Percentiles rank a stretch among this genome's conserved stretches.
These are phyloP conservation scores for Trichonephila clavipes DNA, from an alignment of 1,140 invertebrate genomes.

Conservation along the genomic window DNA sequence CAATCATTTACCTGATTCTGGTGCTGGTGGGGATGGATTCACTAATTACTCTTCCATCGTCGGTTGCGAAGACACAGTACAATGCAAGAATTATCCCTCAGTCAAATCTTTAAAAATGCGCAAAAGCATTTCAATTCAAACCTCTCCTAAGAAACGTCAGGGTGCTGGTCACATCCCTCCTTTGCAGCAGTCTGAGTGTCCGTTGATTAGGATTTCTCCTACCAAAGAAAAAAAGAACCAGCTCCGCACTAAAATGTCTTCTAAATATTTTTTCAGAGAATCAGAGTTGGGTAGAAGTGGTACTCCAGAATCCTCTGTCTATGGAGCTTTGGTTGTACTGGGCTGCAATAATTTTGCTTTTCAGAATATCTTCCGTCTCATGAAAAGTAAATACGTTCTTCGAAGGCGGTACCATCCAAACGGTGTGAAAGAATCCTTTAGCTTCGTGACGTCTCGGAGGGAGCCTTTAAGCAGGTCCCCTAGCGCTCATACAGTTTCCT, in stretches of 20 bases:
- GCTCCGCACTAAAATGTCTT: neutral
- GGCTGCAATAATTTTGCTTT: slow-evolving; percentile 40
- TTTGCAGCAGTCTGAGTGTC: neutral
- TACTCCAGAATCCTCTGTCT: neutral
- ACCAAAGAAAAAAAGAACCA: neutral
- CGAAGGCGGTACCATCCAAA: neutral
- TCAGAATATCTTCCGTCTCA: neutral
- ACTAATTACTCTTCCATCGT: neutral
- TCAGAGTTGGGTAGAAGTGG: neutral
- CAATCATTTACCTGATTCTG: neutral
- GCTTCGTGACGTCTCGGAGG: neutral
- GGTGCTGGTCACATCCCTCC: neutral
- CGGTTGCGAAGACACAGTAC: neutral
- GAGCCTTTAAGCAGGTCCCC: neutral
- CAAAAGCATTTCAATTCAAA: neutral
- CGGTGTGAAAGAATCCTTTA: slow-evolving; percentile 50
- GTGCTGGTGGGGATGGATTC: neutral
- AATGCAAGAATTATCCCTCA: neutral
- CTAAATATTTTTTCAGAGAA: neutral
- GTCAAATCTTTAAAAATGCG: neutral
- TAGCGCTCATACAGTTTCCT: neutral
- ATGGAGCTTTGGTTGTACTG: slow-evolving; percentile 52
- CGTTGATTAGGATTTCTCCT: neutral
- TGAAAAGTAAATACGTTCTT: slow-evolving; percentile 20
- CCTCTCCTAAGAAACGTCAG: neutral